phyloP scores from a whole-genome alignment of 2,113 vertebrate genomes.

The Empidonax alnorum region DNA sequence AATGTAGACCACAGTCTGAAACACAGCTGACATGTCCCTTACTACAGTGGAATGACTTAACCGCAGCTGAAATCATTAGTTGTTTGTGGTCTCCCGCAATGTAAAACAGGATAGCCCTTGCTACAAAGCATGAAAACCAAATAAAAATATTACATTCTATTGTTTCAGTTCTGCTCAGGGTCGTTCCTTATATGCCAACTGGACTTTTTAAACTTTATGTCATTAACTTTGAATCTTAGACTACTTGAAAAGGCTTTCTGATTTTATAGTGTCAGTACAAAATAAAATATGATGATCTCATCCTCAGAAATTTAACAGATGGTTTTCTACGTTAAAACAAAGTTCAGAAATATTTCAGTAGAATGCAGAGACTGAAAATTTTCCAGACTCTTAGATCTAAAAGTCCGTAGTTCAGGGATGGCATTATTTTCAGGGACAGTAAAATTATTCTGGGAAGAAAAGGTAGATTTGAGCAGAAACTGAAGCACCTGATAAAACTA shows the following conservation, averaged over 20 bases:
- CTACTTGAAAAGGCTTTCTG: not conserved
- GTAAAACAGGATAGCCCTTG: not conserved
- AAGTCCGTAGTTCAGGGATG: not conserved
- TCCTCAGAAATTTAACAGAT: not conserved
- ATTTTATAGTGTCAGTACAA: not conserved
- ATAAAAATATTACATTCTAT: not conserved
- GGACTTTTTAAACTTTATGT: not conserved
- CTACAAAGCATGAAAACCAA: not conserved
- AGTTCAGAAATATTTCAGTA: not conserved
- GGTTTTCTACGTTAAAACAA: not conserved
- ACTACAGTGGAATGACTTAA: not conserved
- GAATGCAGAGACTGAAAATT: not conserved
- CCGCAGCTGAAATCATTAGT: not conserved
- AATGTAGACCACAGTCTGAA: not conserved
- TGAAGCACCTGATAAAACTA: not conserved
- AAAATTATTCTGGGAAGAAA: not conserved
- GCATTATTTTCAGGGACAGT: not conserved
- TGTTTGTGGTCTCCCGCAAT: not conserved
- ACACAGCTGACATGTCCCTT: not conserved
- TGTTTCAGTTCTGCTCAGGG: not conserved
- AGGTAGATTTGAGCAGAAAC: not conserved
- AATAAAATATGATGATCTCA: not conserved
- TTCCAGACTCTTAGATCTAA: not conserved
- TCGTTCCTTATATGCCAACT: not conserved
- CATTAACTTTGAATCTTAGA: not conserved